These are phyloP conservation scores for Drosophila tsacasi DNA, from an alignment of 1,140 invertebrate species.

Conservation along the genomic window DNA sequence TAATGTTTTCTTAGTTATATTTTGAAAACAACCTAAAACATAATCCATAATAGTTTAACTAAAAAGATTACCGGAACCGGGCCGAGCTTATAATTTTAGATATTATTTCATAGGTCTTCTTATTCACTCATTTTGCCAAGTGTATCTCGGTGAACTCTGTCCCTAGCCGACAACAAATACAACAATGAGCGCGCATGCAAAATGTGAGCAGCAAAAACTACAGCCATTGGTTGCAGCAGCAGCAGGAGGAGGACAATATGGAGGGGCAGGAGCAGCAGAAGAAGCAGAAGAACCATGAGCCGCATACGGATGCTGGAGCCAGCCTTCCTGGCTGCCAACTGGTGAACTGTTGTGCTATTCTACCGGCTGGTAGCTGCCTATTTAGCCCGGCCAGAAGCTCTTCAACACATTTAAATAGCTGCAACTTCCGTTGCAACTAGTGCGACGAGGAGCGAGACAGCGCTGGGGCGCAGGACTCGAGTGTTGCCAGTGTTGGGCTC, in stretches of 20 bases:
- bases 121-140: background rate
- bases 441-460: constrained; percentile 36
- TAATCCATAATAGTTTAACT: constrained; percentile 61
- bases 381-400: constrained; percentile 32
- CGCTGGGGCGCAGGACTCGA: constrained; percentile 22
- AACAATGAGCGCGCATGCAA: constrained; percentile 37
- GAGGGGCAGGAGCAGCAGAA: background rate
- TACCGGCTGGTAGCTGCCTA: constrained; percentile 26
- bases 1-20: background rate
- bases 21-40: constrained; percentile 45
- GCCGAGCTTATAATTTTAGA: constrained; percentile 10
- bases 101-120: background rate
- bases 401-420: constrained; percentile 79
- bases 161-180: constrained; percentile 30
- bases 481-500: constrained; percentile 43
- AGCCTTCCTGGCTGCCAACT: constrained; percentile 40
- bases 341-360: constrained; percentile 42
- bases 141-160: constrained; percentile 18
- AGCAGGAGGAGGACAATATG: background rate
- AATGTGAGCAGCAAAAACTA: constrained; percentile 44
- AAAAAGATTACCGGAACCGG: constrained; percentile 32
- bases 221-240: constrained; percentile 7
- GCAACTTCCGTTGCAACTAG: constrained; percentile 73
- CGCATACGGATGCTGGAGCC: constrained; percentile 24
- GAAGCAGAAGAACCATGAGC: background rate